These are phyloP conservation scores for Archivesica marissinica DNA, from an alignment of 1,140 invertebrate genomes.

Conservation along the genomic window DNA sequence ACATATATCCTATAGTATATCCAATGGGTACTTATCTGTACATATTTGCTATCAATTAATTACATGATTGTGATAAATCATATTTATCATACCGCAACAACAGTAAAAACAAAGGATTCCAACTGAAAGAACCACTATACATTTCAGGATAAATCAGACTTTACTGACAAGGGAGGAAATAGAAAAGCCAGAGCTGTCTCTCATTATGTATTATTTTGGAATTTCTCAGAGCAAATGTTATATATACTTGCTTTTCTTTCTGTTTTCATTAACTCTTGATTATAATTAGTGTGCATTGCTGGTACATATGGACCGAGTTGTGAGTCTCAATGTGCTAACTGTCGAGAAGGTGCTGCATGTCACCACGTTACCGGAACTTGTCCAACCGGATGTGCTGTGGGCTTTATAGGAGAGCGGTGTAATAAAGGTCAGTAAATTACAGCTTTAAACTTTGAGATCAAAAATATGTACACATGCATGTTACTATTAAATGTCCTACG, in stretches of 20 bases:
- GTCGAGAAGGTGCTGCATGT: constrained; percentile 60
- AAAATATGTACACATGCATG: no score
- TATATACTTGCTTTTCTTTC: neutral
- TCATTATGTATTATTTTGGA: neutral
- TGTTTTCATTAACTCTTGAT: neutral
- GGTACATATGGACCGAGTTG: constrained; percentile 65
- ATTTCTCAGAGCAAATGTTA: neutral
- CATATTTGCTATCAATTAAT: no score
- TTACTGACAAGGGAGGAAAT: neutral
- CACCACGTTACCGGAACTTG: constrained; percentile 64
- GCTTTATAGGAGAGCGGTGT: constrained; percentile 42
- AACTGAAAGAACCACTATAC: no score
- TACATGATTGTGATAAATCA: neutral
- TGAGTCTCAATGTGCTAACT: constrained; percentile 63
- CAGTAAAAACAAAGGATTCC: no score
- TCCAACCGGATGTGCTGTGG: constrained; percentile 44
- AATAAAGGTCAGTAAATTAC: constrained; percentile 18
- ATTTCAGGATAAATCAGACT: no score
- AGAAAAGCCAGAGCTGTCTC: no score
- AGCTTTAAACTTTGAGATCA: neutral
- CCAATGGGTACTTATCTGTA: no score
- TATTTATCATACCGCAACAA: no score
- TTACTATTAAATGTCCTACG: no score
- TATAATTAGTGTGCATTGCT: constrained; percentile 58
- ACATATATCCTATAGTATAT: no score